A percentile compares a stretch with the other conserved stretches of the same genome.
Conservation (phyloP, 2,888 invertebrate genomes). For the Bellardia bayeri region DNA sequence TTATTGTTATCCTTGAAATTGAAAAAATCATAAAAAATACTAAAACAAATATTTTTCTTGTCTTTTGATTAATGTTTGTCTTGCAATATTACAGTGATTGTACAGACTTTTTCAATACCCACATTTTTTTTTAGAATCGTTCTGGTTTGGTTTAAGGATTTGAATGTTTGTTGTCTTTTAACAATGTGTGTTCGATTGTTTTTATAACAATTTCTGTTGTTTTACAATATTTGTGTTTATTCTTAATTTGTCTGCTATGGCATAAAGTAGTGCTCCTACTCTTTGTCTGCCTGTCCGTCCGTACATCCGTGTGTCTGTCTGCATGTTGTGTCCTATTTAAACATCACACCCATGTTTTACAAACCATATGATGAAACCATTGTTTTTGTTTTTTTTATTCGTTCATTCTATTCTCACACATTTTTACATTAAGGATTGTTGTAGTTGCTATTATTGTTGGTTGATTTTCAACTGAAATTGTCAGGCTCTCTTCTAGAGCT, state of each 20-base stretch:
- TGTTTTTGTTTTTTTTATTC: constrained; percentile 14
- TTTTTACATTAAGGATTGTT: constrained; percentile 5
- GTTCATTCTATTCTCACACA: background rate
- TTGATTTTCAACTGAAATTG: constrained; percentile 42
- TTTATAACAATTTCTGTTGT: constrained; percentile 59
- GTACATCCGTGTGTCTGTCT: background rate
- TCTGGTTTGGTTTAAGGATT: constrained; percentile 55
- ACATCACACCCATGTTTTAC: constrained; percentile 60
- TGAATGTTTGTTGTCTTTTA: background rate
- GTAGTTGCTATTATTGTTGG: constrained; percentile 19
- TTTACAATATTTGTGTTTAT: constrained; percentile 61
- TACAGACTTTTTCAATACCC: constrained; percentile 15
- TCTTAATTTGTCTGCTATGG: constrained; percentile 61
- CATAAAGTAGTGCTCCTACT: background rate
- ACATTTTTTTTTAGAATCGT: constrained; percentile 9
- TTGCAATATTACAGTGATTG: constrained; percentile 55
- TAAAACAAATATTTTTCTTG: constrained; percentile 64
- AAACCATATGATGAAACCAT: constrained; percentile 58
- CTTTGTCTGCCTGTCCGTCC: background rate
- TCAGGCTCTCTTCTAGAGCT: constrained; percentile 13
- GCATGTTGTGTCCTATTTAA: constrained; percentile 54
- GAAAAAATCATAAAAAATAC: constrained; percentile 48
- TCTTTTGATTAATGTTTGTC: constrained; percentile 65
- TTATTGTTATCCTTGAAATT: constrained; percentile 62
- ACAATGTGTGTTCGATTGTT: constrained; percentile 44